These are phyloP conservation scores for Drosophila virilis DNA, from an alignment of 1,140 invertebrate species.

Conservation along the genomic window DNA sequence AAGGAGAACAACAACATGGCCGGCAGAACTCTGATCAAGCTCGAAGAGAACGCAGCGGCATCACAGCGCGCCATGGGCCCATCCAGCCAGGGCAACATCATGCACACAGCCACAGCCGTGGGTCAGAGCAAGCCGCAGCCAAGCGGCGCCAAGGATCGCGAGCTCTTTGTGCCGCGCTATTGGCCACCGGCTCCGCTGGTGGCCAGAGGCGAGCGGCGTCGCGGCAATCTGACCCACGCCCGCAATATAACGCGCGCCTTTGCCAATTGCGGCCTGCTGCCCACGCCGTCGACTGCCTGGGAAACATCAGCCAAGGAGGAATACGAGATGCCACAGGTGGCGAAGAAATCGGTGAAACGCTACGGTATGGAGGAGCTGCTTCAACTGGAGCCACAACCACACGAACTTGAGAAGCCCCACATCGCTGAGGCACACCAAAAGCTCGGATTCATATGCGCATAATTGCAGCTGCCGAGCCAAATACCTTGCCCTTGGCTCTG, in stretches of 20 bases:
- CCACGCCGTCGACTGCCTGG: slow-evolving; percentile 1
- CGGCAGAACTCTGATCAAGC: neutral
- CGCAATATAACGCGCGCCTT: slow-evolving; percentile 28
- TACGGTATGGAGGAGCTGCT: slow-evolving; percentile 57
- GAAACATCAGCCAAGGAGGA: neutral
- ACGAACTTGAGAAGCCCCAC: slow-evolving; percentile 27
- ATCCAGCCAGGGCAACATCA: slow-evolving; percentile 19
- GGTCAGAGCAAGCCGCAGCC: neutral
- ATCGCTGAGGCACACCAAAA: neutral
- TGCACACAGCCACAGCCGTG: neutral
- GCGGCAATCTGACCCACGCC: slow-evolving; percentile 47
- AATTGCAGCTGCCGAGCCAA: neutral
- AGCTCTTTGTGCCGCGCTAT: slow-evolving; percentile 20
- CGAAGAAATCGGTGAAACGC: slow-evolving; percentile 23
- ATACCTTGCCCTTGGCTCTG: neutral
- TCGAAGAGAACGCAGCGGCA: neutral
- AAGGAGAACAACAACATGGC: slow-evolving; percentile 35
- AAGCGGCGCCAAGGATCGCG: neutral
- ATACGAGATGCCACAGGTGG: neutral
- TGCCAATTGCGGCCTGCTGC: slow-evolving; percentile 19
- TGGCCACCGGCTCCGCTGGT: slow-evolving; percentile 23
- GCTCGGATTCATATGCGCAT: slow-evolving; percentile 42
- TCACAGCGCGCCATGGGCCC: slow-evolving; percentile 15
- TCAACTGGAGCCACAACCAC: slow-evolving; percentile 47
- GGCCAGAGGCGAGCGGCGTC: slow-evolving; percentile 24